Evolutionary conservation across 2,888 invertebrate genomes (phyloP).

Genomic region (Panzeria rudis): DNA sequence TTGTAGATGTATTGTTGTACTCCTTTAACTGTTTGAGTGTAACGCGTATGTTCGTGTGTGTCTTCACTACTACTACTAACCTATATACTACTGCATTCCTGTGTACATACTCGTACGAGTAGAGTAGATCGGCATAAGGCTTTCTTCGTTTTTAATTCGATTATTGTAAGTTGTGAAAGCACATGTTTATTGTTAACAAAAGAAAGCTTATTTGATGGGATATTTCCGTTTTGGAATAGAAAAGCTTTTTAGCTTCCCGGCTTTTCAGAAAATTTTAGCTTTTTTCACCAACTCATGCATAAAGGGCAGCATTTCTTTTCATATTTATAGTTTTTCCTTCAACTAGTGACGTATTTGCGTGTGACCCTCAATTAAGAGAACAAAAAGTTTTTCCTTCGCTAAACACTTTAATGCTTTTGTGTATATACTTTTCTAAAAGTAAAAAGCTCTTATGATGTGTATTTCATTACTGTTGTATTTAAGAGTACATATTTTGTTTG

Average conservation of each 20-base stretch:
- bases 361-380: constrained; percentile 21
- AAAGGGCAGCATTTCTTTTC: not conserved
- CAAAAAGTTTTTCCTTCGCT: constrained; percentile 4
- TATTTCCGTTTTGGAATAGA: constrained; percentile 12
- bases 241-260: constrained; percentile 63
- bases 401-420: constrained; percentile 12
- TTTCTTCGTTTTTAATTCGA: not conserved
- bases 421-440: constrained; percentile 3
- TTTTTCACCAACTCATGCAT: constrained; percentile 9
- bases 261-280: constrained; percentile 68
- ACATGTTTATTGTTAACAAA: constrained; percentile 16
- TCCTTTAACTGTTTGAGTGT: not conserved
- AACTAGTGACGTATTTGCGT: constrained; percentile 61
- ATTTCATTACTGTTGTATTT: constrained; percentile 42
- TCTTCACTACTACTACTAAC: constrained; percentile 64
- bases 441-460: constrained; percentile 50
- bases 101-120: constrained; percentile 29
- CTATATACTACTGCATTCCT: constrained; percentile 66
- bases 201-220: constrained; percentile 23
- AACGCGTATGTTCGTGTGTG: not conserved
- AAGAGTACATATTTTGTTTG: not conserved
- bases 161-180: constrained; percentile 25
- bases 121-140: not conserved
- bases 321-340: constrained; percentile 26
- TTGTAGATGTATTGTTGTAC: not conserved